Percentiles rank a stretch among this genome's conserved stretches.
These are phyloP conservation scores for Phasianus colchicus DNA, from an alignment of 2,113 vertebrate genomes.

Conservation along the genomic window DNA sequence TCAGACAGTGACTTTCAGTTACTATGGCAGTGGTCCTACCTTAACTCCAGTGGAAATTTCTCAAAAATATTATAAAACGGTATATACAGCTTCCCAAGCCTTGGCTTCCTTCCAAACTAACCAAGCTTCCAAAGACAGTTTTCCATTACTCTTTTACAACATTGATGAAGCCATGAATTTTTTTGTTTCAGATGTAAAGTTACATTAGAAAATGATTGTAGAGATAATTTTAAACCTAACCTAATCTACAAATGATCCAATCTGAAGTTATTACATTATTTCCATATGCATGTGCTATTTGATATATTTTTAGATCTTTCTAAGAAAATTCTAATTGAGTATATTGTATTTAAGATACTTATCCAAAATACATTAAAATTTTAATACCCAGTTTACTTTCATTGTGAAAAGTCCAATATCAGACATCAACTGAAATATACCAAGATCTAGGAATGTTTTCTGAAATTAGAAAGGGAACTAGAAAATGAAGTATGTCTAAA, in stretches of 20 bases:
- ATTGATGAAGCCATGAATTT: neutral
- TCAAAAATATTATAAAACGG: neutral
- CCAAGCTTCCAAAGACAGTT: neutral
- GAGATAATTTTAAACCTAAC: neutral
- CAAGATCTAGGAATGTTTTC: constrained; percentile 20
- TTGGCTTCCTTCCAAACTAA: neutral
- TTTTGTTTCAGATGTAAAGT: neutral
- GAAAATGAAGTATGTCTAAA: neutral
- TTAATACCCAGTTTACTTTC: neutral
- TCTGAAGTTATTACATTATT: neutral
- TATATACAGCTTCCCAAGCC: neutral
- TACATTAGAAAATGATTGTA: neutral
- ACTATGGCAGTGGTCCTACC: neutral
- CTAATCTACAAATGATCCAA: neutral
- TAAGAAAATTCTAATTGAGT: neutral
- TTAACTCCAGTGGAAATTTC: neutral
- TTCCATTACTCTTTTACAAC: neutral
- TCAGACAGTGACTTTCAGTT: neutral
- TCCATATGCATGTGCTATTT: neutral
- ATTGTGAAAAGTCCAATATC: neutral
- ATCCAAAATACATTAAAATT: neutral
- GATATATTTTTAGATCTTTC: neutral
- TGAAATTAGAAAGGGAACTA: neutral
- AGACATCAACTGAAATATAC: neutral
- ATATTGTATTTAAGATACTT: neutral